These are phyloP conservation scores for Taxidea taxus DNA, from an alignment of 2,113 vertebrate genomes.

Conservation along the genomic window DNA sequence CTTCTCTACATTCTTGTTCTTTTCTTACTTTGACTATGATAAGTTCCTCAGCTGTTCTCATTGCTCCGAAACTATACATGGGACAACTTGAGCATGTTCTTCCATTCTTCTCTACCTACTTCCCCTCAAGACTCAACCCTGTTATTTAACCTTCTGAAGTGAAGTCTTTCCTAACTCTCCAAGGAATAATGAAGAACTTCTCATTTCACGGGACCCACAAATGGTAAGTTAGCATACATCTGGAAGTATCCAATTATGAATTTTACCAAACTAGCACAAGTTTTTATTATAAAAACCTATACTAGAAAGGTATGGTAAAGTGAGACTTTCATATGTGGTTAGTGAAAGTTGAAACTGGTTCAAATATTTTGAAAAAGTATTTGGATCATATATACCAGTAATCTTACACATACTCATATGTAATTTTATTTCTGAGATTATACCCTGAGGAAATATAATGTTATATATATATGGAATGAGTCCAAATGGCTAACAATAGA, in stretches of 20 bases:
- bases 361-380: not conserved
- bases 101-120: not conserved
- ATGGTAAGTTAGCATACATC: not conserved
- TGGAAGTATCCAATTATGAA: not conserved
- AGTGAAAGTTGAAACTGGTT: not conserved
- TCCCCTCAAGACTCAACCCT: not conserved
- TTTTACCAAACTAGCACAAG: not conserved
- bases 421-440: slow-evolving; percentile 1
- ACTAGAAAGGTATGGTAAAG: not conserved
- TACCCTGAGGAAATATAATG: not conserved
- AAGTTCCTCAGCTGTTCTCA: not conserved
- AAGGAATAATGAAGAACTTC: not conserved
- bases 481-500: not conserved
- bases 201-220: not conserved
- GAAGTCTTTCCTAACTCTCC: not conserved
- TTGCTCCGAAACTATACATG: not conserved
- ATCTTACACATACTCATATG: not conserved
- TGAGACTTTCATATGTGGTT: not conserved
- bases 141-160: not conserved
- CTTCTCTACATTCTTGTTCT: no score
- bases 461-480: not conserved
- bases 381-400: not conserved
- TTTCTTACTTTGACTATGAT: not conserved
- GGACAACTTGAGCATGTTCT: not conserved
- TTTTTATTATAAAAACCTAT: not conserved